A percentile compares a stretch with the other conserved stretches of the same genome.
Conservation (phyloP, 1,140 invertebrate species). For the Penaeus indicus region DNA sequence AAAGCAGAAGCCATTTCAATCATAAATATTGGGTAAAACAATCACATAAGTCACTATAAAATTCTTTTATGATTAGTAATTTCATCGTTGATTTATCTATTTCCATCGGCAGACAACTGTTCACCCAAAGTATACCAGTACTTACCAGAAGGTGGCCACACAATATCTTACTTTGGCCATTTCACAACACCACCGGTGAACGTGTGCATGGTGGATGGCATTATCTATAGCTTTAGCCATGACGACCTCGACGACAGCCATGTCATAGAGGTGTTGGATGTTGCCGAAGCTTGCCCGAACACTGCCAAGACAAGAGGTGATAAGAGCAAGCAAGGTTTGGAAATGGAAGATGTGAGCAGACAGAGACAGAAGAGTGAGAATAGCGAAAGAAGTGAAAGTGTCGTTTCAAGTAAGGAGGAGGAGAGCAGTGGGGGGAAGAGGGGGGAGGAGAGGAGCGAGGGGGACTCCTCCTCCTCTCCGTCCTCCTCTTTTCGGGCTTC, state of each 20-base stretch:
- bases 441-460: background rate
- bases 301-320: background rate
- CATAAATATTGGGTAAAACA: too few species aligned
- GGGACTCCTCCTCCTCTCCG: background rate
- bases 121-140: slow-evolving; percentile 45
- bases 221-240: slow-evolving; percentile 46
- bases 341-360: background rate
- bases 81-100: background rate
- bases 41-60: too few species aligned
- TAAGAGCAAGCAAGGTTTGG: background rate
- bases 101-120: slow-evolving; percentile 36
- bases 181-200: slow-evolving; percentile 49
- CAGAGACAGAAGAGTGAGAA: too few species aligned
- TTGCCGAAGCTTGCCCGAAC: background rate
- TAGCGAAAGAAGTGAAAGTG: background rate
- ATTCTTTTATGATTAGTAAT: background rate
- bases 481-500: background rate
- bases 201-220: slow-evolving; percentile 53
- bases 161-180: slow-evolving; percentile 12
- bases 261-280: slow-evolving; percentile 43
- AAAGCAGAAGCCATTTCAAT: too few species aligned
- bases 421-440: background rate
- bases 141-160: slow-evolving; percentile 40
- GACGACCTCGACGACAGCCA: slow-evolving; percentile 42
- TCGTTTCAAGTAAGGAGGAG: background rate